These are phyloP conservation scores for Leucoma salicis DNA, from an alignment of 2,888 invertebrate species.

Conservation along the genomic window DNA sequence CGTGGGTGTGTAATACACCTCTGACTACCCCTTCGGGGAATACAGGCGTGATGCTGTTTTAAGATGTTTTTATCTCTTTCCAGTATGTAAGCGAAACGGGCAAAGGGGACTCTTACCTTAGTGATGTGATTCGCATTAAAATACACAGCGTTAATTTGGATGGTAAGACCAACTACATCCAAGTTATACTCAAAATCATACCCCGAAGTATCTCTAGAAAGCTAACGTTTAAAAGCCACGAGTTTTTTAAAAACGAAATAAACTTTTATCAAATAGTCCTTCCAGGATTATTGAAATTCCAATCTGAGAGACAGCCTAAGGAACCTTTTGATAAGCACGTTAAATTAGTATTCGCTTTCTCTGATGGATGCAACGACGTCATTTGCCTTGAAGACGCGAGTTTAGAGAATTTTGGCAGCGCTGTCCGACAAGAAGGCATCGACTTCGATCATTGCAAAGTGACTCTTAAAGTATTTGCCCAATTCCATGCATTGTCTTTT, in stretches of 20 bases:
- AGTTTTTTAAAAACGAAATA: constrained; percentile 88
- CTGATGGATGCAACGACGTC: constrained; percentile 80
- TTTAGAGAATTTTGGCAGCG: constrained; percentile 63
- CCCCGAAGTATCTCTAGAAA: constrained; percentile 84
- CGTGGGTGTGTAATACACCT: no score
- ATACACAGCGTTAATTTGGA: constrained; percentile 69
- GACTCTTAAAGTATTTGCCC: constrained; percentile 77
- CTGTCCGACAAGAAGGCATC: constrained; percentile 74
- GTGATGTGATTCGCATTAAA: constrained; percentile 83
- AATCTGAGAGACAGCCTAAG: constrained; percentile 52
- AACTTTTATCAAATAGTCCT: constrained; percentile 83
- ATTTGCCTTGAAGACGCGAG: constrained; percentile 81
- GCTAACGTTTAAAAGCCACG: constrained; percentile 84
- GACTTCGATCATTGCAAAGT: constrained; percentile 73
- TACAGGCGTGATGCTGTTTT: no score
- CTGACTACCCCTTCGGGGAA: no score
- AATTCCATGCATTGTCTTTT: constrained; percentile 83
- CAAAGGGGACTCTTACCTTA: constrained; percentile 88
- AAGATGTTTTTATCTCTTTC: constrained; percentile 21
- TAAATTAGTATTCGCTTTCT: constrained; percentile 65
- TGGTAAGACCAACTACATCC: constrained; percentile 53
- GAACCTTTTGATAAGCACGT: constrained; percentile 78
- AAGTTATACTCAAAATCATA: constrained; percentile 85
- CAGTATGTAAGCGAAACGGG: constrained; percentile 71
- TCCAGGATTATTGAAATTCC: constrained; percentile 69